These are phyloP conservation scores for Pogonomyrmex barbatus DNA, from an alignment of 1,140 invertebrate species.

Conservation along the genomic window DNA sequence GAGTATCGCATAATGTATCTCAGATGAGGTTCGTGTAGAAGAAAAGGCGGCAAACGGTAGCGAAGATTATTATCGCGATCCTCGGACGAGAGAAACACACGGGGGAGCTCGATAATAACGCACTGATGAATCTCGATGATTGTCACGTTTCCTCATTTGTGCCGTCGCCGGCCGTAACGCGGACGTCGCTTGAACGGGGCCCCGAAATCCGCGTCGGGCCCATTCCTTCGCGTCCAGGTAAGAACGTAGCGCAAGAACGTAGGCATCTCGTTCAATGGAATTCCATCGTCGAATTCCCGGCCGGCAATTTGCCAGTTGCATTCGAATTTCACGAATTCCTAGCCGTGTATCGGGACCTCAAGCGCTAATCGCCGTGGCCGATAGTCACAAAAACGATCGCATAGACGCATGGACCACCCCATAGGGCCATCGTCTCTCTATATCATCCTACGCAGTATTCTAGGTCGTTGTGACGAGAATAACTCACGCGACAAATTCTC, in stretches of 20 bases:
- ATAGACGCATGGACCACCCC: constrained; percentile 81
- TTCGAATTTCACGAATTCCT: constrained; percentile 84
- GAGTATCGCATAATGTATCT: neutral
- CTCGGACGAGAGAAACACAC: neutral
- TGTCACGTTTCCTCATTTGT: constrained; percentile 50
- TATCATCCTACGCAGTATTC: neutral
- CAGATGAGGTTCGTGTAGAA: neutral
- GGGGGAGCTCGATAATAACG: constrained; percentile 42
- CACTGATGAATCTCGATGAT: constrained; percentile 32
- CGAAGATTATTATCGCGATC: constrained; percentile 45
- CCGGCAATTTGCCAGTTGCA: constrained; percentile 83
- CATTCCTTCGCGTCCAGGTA: constrained; percentile 77
- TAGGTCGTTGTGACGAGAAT: neutral
- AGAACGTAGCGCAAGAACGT: constrained; percentile 76
- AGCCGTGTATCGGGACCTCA: constrained; percentile 78
- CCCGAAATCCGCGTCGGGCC: constrained; percentile 62
- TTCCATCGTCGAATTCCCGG: constrained; percentile 78
- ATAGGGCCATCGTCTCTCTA: constrained; percentile 59
- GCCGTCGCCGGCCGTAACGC: constrained; percentile 11
- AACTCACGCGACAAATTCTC: neutral
- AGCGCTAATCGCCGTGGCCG: constrained; percentile 77
- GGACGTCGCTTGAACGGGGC: neutral
- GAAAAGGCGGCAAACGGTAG: neutral
- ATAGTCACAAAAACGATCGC: constrained; percentile 77
- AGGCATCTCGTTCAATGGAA: constrained; percentile 82